A percentile compares a stretch with the other conserved stretches of the same genome.
Evolutionary conservation across 2,888 invertebrate genomes (phyloP).

Genomic region (Sialis fuliginosa): DNA sequence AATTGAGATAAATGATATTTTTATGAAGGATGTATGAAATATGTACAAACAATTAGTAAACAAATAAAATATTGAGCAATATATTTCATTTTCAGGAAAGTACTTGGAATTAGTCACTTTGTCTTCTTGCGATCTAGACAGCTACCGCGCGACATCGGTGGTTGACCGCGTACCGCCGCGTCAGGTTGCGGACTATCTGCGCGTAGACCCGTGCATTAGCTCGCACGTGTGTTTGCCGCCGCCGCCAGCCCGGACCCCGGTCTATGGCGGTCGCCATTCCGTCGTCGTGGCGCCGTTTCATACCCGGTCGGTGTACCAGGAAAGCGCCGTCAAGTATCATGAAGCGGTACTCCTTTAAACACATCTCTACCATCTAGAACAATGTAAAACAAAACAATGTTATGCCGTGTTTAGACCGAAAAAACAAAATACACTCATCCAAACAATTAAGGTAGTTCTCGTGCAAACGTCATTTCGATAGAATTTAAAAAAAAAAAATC

Average conservation of each 20-base stretch:
- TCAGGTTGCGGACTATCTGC: constrained; percentile 28
- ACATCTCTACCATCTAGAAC: constrained; percentile 56
- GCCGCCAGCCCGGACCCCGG: constrained; percentile 6
- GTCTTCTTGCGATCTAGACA: neutral
- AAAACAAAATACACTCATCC: too few relatives aligned
- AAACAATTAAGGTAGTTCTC: too few relatives aligned
- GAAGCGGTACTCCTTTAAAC: constrained; percentile 51
- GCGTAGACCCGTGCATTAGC: constrained; percentile 31
- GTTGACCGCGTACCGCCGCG: constrained; percentile 29
- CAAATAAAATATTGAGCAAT: too few relatives aligned
- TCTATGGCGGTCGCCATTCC: constrained; percentile 14
- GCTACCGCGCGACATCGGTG: constrained; percentile 10
- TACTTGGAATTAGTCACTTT: too few relatives aligned
- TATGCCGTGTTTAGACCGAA: too few relatives aligned
- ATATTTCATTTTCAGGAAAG: too few relatives aligned
- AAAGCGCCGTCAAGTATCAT: constrained; percentile 57
- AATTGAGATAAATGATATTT: too few relatives aligned
- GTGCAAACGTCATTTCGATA: too few relatives aligned
- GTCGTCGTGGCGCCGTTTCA: constrained; percentile 28
- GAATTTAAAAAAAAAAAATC: too few relatives aligned
- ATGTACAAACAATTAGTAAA: too few relatives aligned
- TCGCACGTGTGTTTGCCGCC: constrained; percentile 13
- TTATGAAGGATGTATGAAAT: too few relatives aligned
- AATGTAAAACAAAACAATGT: too few relatives aligned
- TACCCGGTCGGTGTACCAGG: constrained; percentile 48